Conservation (phyloP, 2,797 vertebrate species). For the Sebastes vulpes region DNA sequence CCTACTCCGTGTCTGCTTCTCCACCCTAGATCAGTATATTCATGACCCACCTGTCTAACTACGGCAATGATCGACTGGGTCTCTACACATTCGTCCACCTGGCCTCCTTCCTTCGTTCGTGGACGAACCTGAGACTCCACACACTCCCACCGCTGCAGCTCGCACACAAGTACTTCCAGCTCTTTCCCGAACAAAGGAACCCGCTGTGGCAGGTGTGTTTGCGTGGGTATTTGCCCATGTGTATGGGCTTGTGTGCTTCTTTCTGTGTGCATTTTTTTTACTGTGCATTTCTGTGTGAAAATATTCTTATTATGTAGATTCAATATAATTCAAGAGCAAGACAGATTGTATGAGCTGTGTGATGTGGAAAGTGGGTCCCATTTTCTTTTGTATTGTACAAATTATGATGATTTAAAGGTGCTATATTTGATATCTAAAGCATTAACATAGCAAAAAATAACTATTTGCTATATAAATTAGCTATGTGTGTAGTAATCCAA, state of each 20-base stretch:
- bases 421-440: too few relatives aligned
- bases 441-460: too few relatives aligned
- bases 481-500: too few relatives aligned
- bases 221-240: slow-evolving; percentile 6
- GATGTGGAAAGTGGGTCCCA: background rate
- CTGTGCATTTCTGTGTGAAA: background rate
- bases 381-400: background rate
- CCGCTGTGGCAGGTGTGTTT: slow-evolving; percentile 96
- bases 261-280: background rate
- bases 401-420: background rate
- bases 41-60: slow-evolving; percentile 98
- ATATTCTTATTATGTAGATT: slow-evolving; percentile 2
- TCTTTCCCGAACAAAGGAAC: slow-evolving; percentile 94
- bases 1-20: slow-evolving; percentile 1
- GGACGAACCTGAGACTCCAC: slow-evolving; percentile 92
- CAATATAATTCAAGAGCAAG: background rate
- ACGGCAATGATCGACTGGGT: slow-evolving; percentile 96
- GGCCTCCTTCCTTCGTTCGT: slow-evolving; percentile 92
- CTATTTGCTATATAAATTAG: too few relatives aligned
- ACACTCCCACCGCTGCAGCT: slow-evolving; percentile 93
- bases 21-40: slow-evolving; percentile 94
- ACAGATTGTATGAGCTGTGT: background rate
- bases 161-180: slow-evolving; percentile 94
- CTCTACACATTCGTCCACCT: slow-evolving; percentile 96
- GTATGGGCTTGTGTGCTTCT: slow-evolving; percentile 1